Conservation (phyloP, 2,113 vertebrate genomes). For the Sapajus apella region DNA sequence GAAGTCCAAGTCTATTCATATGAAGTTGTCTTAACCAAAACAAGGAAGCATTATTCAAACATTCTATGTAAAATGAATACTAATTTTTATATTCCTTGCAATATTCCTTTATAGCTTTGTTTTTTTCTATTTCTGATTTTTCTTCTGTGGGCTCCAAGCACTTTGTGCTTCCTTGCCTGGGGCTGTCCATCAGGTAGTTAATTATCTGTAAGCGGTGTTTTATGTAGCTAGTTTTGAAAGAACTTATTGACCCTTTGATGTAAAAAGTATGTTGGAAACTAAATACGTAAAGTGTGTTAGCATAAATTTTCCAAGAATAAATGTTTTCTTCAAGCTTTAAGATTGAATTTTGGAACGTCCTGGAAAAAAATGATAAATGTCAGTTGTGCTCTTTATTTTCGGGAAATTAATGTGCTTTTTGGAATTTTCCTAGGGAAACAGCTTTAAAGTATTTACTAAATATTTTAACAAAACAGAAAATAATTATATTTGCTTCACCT, state of each 20-base stretch:
- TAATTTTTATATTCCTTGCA: conserved; percentile 34
- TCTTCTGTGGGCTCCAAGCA: conserved; percentile 29
- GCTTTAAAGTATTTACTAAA: conserved; percentile 39
- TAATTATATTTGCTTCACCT: background rate
- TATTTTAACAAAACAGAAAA: conserved; percentile 26
- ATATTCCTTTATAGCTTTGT: conserved; percentile 31
- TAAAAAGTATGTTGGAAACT: conserved; percentile 46
- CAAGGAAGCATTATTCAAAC: conserved; percentile 32
- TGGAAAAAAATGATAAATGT: background rate
- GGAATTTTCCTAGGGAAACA: background rate
- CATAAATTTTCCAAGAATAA: conserved; percentile 42
- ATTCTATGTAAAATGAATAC: background rate
- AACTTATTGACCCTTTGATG: conserved; percentile 59
- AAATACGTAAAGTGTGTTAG: conserved; percentile 46
- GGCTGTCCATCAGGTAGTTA: conserved; percentile 36
- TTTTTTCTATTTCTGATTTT: conserved; percentile 55
- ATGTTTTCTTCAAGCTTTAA: conserved; percentile 50
- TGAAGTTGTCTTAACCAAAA: conserved; percentile 32
- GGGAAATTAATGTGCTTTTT: conserved; percentile 10
- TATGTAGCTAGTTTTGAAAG: conserved; percentile 65
- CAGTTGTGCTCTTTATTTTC: background rate
- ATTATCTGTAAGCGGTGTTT: conserved; percentile 36
- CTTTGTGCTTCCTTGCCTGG: conserved; percentile 38
- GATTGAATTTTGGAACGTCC: background rate
- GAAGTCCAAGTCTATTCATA: conserved; percentile 37